Base-by-base conservation (phyloP, 1,140 invertebrate species). In the Ostrea denselamellosa region DNA sequence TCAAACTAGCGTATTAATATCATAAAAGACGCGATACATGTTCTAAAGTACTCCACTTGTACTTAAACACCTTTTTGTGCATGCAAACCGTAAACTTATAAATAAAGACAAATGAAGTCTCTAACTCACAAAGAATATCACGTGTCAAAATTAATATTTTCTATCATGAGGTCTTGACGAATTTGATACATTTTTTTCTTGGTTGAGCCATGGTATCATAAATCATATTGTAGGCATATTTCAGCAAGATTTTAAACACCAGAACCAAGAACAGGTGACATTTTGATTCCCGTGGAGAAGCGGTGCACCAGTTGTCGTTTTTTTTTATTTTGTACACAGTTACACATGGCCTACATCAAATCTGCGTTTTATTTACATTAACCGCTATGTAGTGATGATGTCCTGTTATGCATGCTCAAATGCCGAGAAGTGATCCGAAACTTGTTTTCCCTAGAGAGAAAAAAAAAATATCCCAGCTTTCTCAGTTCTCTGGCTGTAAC, bases 401-500 rank as follows among this genome's bases (percentile, higher is more conserved):
- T 9, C 25, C 68, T 28, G 68, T 77, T 77, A 77, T 77, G 68
- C 28, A 77, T 77, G 68, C 25, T 77, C 68, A 12, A 77, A 77
- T 77, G 68, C 22, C 68, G 68, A 77, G 68, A 77, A 25, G 68
- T 77, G 68, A 77, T 28, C 68, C 22, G 68, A 77, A 34, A 12
- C 68, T 77, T 28, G 68, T 77, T 77, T 77, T 77, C 68, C 68
- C 68, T 77, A 34, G 68, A 77, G 68, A 77, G 68, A 77, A 77
- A 71, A 77, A 77, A 71, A 77, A 77, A 77, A 22, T 62, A 77
- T 77, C 68, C 12, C 68, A 28, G 68, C 68, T 10, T 77, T 34
- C 68, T 25, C 25, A 77, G 25, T 77, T 77, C 68, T 25, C 28
- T 28, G 28, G 25, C 14, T 77, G 22, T 77, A 14, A 34, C 25